These are phyloP conservation scores for Scytalopus superciliaris DNA, from an alignment of 2,113 vertebrate species.

Conservation along the genomic window DNA sequence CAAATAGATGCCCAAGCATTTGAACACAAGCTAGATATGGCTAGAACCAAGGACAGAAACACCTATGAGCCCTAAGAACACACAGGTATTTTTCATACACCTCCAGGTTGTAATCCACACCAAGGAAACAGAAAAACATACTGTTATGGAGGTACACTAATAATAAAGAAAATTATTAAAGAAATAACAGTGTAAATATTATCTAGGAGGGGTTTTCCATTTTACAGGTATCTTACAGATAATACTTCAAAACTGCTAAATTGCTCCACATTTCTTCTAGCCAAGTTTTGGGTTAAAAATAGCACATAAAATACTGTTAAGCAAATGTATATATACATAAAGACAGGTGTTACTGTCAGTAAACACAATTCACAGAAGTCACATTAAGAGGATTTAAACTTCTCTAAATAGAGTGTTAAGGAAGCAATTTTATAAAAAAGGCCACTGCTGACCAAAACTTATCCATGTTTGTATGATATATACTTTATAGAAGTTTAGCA, in stretches of 20 bases:
- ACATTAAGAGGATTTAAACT: not conserved
- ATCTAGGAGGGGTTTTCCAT: not conserved
- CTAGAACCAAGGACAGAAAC: not conserved
- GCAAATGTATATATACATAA: not conserved
- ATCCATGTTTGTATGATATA: not conserved
- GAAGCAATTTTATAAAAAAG: not conserved
- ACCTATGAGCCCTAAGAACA: accelerated
- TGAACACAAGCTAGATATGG: not conserved
- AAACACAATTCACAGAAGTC: not conserved
- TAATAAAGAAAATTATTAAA: not conserved
- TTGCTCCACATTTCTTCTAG: not conserved
- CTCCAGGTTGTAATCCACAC: not conserved
- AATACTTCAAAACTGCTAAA: not conserved
- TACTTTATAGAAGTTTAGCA: not conserved
- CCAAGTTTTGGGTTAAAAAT: not conserved
- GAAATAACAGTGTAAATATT: not conserved
- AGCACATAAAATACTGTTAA: not conserved
- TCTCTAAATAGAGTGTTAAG: not conserved
- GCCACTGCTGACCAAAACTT: not conserved
- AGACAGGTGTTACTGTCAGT: not conserved
- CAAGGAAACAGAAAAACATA: not conserved
- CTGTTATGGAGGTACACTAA: not conserved
- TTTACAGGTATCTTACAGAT: not conserved
- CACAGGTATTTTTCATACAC: accelerated
- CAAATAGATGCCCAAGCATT: not conserved